Percentiles rank a stretch among this genome's conserved stretches.
Conservation (phyloP, 2,888 invertebrate genomes). For the Drosophila leonis region DNA sequence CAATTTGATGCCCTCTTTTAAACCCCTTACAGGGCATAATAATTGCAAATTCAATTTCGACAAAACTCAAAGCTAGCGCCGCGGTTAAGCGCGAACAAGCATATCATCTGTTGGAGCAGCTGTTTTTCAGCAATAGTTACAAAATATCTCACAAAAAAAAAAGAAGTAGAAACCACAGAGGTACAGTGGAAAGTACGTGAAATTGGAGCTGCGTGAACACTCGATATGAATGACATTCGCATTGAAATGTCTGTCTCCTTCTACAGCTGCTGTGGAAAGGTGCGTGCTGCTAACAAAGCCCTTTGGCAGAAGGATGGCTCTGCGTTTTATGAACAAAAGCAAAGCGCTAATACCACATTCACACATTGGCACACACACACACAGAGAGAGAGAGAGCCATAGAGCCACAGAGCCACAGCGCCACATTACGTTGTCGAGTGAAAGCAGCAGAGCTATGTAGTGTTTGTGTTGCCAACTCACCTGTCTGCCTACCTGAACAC, state of each 20-base stretch:
- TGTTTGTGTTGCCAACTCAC: conserved; percentile 48
- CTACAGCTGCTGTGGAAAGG: neutral
- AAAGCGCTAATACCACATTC: conserved; percentile 39
- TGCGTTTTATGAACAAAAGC: conserved; percentile 60
- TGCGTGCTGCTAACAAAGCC: conserved; percentile 30
- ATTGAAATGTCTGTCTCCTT: conserved; percentile 21
- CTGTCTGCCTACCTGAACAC: conserved; percentile 34
- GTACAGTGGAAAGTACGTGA: neutral
- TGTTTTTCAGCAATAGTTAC: conserved; percentile 34
- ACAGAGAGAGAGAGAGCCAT: neutral
- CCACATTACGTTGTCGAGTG: conserved; percentile 37
- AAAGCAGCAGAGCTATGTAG: conserved; percentile 16
- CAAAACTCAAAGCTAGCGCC: conserved; percentile 14
- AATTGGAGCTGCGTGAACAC: conserved; percentile 17
- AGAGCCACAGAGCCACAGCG: neutral
- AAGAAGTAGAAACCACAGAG: conserved; percentile 9
- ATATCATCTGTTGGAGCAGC: conserved; percentile 12
- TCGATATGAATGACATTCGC: conserved; percentile 23
- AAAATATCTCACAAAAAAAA: conserved; percentile 34
- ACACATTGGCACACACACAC: conserved; percentile 10
- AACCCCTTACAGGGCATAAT: neutral
- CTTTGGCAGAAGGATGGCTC: conserved; percentile 44
- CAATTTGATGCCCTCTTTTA: neutral
- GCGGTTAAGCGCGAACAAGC: conserved; percentile 4
- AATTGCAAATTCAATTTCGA: conserved; percentile 60